Evolutionary conservation across 2,113 vertebrate species (phyloP).

Genomic region (Aplodontia rufa): DNA sequence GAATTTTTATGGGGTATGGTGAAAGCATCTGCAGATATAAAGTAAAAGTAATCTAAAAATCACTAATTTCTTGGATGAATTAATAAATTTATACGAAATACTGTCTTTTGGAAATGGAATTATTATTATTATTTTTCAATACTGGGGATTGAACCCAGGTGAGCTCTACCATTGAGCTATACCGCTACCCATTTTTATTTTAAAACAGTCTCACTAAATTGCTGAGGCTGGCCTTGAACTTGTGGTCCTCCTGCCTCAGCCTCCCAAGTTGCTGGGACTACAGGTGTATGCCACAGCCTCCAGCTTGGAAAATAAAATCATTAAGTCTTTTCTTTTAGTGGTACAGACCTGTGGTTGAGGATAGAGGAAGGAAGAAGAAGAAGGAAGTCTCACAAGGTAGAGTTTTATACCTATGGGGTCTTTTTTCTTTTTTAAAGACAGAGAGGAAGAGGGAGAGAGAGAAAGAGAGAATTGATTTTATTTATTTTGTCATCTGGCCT

Average conservation of each 20-base stretch:
- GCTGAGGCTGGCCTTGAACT: no score
- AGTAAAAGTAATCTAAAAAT: not conserved
- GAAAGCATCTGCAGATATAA: not conserved
- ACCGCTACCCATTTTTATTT: not conserved
- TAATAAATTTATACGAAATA: not conserved
- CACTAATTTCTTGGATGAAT: not conserved
- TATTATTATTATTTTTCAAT: not conserved
- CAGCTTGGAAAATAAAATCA: not conserved
- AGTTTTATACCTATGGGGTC: no score
- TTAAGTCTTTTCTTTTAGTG: not conserved
- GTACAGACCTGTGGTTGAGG: not conserved
- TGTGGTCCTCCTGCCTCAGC: not conserved
- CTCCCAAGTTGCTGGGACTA: not conserved
- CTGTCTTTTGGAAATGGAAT: not conserved
- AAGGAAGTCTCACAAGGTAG: not conserved
- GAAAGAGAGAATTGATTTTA: no score
- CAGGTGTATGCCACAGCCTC: not conserved
- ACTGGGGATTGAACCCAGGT: not conserved
- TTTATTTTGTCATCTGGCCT: no score
- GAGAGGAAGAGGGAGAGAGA: no score
- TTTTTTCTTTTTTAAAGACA: no score
- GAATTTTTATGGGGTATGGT: not conserved
- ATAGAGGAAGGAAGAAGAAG: not conserved
- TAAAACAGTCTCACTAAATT: not conserved
- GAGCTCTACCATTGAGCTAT: not conserved